Percentiles rank a stretch among this genome's conserved stretches.
Evolutionary conservation across 2,888 invertebrate species (phyloP).

Genomic region (Cryptus armator): DNA sequence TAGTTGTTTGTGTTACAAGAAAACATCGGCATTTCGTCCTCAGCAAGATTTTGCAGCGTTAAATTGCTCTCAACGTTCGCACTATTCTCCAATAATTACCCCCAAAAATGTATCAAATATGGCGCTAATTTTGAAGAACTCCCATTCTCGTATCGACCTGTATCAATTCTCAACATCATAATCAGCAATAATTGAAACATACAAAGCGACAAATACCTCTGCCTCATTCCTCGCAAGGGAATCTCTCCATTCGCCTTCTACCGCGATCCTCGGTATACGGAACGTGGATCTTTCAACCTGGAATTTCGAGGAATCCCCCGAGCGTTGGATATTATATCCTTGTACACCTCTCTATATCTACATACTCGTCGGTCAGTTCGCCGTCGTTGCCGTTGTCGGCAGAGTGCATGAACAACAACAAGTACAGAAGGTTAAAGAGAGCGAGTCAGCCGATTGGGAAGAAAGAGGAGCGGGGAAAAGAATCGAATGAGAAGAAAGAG

Average conservation of each 20-base stretch:
- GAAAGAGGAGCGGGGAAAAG: conserved; percentile 66
- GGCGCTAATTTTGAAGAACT: neutral
- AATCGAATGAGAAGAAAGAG: conserved; percentile 71
- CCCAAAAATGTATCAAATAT: neutral
- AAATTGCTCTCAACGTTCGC: too few relatives aligned
- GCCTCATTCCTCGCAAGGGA: conserved; percentile 35
- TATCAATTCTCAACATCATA: conserved; percentile 12
- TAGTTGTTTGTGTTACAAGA: too few relatives aligned
- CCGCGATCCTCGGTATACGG: conserved; percentile 6
- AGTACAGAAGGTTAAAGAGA: conserved; percentile 48
- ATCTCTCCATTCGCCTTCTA: conserved; percentile 37
- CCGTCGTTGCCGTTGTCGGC: conserved; percentile 22
- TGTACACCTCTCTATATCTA: conserved; percentile 19
- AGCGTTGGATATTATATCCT: conserved; percentile 26
- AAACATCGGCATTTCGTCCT: too few relatives aligned
- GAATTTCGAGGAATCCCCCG: conserved; percentile 65
- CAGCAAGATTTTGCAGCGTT: too few relatives aligned
- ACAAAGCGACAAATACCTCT: conserved; percentile 35
- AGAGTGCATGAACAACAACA: conserved; percentile 54
- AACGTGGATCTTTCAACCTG: conserved; percentile 59
- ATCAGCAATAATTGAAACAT: conserved; percentile 36
- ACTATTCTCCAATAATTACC: too few relatives aligned
- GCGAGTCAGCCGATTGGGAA: conserved; percentile 40
- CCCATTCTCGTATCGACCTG: neutral
- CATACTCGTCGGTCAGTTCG: conserved; percentile 43